phyloP scores from a whole-genome alignment of 2,888 invertebrate species.

The Hedya salicella region DNA sequence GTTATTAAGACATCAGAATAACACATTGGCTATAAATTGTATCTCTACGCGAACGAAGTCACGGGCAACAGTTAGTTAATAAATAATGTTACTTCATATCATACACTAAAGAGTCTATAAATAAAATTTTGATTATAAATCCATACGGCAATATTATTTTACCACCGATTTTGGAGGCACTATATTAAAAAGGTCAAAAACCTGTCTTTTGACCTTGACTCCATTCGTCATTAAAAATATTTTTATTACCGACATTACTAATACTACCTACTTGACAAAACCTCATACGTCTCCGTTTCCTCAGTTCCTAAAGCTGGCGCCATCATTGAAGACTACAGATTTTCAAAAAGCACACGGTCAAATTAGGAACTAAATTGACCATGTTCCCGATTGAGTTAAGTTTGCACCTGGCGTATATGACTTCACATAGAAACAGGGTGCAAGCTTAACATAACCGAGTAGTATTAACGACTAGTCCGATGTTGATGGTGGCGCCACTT shows the following conservation, averaged over 20 bases:
- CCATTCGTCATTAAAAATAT: constrained; percentile 17
- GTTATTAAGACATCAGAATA: no score
- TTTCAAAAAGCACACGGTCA: not conserved
- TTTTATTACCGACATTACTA: constrained; percentile 12
- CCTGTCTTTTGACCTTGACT: constrained; percentile 21
- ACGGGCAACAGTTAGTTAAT: no score
- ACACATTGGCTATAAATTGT: no score
- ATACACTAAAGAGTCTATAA: not conserved
- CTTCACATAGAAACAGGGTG: not conserved
- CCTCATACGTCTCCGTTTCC: constrained; percentile 10
- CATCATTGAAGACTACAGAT: not conserved
- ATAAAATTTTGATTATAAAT: not conserved
- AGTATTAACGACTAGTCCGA: not conserved
- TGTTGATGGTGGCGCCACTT: constrained; percentile 1
- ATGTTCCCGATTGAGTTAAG: not conserved
- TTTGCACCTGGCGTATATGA: not conserved
- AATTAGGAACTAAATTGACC: constrained; percentile 9
- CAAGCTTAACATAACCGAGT: not conserved
- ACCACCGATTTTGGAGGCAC: not conserved
- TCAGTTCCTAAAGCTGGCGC: constrained; percentile 5
- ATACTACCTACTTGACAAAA: constrained; percentile 13
- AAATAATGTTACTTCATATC: not conserved
- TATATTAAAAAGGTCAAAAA: not conserved
- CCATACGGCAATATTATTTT: not conserved
- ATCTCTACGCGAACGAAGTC: no score